Conservation (phyloP, 2,888 invertebrate species). For the Diogma glabrata region DNA sequence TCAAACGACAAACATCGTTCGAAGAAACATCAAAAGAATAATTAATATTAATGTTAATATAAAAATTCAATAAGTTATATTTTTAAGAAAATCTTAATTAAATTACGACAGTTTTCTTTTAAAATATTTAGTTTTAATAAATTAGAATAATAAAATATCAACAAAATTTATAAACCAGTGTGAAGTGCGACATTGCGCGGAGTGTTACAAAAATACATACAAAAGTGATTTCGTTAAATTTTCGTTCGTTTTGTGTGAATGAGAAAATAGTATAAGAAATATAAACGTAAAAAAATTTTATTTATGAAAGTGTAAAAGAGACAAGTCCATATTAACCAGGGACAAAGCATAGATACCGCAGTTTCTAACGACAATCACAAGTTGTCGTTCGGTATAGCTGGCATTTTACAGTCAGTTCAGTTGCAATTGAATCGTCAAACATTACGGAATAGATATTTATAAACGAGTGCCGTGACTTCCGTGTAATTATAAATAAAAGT, state of each 20-base stretch:
- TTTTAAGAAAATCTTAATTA: too few species aligned
- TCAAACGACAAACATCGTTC: conserved; percentile 22
- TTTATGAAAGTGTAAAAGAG: conserved; percentile 7
- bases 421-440: conserved; percentile 29
- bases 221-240: too few species aligned
- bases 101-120: too few species aligned
- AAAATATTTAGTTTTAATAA: background rate
- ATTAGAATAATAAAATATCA: background rate
- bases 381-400: background rate
- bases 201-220: conserved; percentile 6
- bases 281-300: too few species aligned
- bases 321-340: conserved; percentile 3
- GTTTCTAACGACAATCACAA: conserved; percentile 9
- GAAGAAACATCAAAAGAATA: background rate
- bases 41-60: background rate
- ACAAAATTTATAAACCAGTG: background rate
- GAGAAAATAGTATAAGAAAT: background rate
- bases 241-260: too few species aligned
- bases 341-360: conserved; percentile 9
- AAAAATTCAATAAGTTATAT: too few species aligned
- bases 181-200: conserved; percentile 1
- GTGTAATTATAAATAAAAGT: background rate
- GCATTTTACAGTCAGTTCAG: conserved; percentile 19
- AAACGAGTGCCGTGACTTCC: background rate
- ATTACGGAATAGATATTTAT: conserved; percentile 24